Evolutionary conservation across 2,113 vertebrate species (phyloP).

Genomic region (Heptranchias perlo): DNA sequence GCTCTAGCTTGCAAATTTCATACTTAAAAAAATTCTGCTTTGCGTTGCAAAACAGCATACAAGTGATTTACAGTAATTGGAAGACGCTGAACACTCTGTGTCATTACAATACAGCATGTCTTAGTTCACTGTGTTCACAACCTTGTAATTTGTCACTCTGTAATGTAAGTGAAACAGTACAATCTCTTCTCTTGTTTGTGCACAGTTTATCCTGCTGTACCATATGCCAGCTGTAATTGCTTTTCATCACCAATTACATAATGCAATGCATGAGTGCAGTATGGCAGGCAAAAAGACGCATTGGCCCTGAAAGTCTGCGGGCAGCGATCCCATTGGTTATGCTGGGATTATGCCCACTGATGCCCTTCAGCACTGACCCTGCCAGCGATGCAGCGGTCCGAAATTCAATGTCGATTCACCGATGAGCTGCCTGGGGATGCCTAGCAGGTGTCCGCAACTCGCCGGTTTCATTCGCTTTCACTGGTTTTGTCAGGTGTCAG

Average conservation of each 20-base stretch:
- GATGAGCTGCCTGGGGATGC: background rate
- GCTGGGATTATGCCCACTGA: background rate
- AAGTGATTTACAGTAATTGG: constrained; percentile 13
- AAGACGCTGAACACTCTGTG: background rate
- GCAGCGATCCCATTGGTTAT: background rate
- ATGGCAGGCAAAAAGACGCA: background rate
- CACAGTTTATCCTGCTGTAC: background rate
- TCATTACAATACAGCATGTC: background rate
- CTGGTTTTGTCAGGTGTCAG: too few species aligned
- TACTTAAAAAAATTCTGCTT: background rate
- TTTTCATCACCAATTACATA: background rate
- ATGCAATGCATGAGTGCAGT: background rate
- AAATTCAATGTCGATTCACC: background rate
- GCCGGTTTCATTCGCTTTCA: background rate
- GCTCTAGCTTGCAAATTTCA: background rate
- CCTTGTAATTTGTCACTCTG: constrained; percentile 8
- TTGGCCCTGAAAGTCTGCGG: background rate
- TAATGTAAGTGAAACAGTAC: background rate
- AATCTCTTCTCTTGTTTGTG: background rate
- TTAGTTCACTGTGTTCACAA: background rate
- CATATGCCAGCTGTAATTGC: background rate
- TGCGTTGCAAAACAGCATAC: constrained; percentile 4
- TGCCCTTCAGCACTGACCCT: background rate
- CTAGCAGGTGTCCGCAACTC: too few species aligned
- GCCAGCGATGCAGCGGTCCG: background rate